phyloP scores from a whole-genome alignment of 2,888 invertebrate species.

The Notocelia uddmanniana region DNA sequence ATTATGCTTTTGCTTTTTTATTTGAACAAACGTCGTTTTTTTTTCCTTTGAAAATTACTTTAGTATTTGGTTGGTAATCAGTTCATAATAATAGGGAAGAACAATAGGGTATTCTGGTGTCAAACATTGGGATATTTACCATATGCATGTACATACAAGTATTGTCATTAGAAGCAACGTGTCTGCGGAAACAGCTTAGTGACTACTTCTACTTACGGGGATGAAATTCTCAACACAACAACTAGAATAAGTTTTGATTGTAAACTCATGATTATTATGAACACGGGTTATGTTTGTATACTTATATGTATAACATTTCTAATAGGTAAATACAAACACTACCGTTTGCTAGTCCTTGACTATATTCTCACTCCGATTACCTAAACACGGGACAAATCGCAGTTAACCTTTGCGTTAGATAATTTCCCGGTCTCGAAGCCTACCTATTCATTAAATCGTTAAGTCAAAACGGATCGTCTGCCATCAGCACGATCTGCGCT shows the following conservation, averaged over 20 bases:
- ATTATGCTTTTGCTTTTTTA: too few relatives aligned
- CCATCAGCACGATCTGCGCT: constrained; percentile 54
- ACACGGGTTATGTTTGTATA: not conserved
- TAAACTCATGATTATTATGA: not conserved
- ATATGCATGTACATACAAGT: too few relatives aligned
- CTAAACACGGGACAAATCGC: constrained; percentile 15
- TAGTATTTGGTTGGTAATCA: too few relatives aligned
- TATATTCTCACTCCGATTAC: constrained; percentile 1
- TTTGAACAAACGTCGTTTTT: too few relatives aligned
- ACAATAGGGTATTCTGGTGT: not conserved
- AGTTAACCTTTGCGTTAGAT: constrained; percentile 42
- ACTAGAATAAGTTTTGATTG: not conserved
- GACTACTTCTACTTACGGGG: too few relatives aligned
- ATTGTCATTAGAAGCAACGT: too few relatives aligned
- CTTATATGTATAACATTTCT: too few relatives aligned
- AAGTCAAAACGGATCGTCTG: constrained; percentile 41
- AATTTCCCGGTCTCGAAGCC: constrained; percentile 33
- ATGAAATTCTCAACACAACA: too few relatives aligned
- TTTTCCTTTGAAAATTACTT: too few relatives aligned
- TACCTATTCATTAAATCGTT: constrained; percentile 36
- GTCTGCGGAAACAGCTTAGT: too few relatives aligned
- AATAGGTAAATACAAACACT: not conserved
- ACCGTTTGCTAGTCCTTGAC: not conserved
- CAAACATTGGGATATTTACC: too few relatives aligned
- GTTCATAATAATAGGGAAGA: too few relatives aligned